Evolutionary conservation across 2,888 invertebrate species (phyloP), one percentile per base, ranked within the genome.

Genomic region (Sceliomorpha sp.): DNA sequence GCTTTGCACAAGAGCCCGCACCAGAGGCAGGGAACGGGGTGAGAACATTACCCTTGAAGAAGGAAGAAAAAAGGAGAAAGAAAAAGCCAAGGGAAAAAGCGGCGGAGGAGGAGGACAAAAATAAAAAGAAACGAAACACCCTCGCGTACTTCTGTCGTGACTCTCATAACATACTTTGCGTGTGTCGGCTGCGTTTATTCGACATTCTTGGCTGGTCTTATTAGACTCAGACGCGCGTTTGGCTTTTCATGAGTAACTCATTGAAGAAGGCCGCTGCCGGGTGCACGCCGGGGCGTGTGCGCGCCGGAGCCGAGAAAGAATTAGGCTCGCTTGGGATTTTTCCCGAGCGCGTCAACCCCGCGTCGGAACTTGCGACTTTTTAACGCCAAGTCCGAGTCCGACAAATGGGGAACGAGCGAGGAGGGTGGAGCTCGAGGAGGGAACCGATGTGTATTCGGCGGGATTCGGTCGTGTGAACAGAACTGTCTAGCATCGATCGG

Each of bases 401-500:
- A 40, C 66, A 67, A 71, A 71, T 63, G 71, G 63, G 55, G 67
- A 63, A 67, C 58, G 58, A 63, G 50, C 51, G 56, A 26, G 40
- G 56, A 53, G 63, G 63, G 63, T 59, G 59, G 74, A 68, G 68
- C 59, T 56, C 50, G 71, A 58, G n/a, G n/a, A 59, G 73, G 62
- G 70, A 44, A 69, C 51, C 47, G 58, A 72, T 70, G 75, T 78
- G 77, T 76, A 81, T 82, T 80, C 78, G 79, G 72, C 72, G 78
- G 83, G 83, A 85, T 87, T 86, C 80, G 83, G 83, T 80, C 80
- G 86, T 84, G 84, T 79, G 86, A 86, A 86, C 84, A 82, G 82
- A 83, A 83, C 87, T 86, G 87, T 88, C 88, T 88, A 86, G 88
- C 87, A 88, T 88, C 88, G 88, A 88, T 88, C 88, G 86, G 75